Evolutionary conservation across 2,888 invertebrate species (phyloP), one percentile per base, ranked within the genome.

Genomic region (Desoria tigrina): DNA sequence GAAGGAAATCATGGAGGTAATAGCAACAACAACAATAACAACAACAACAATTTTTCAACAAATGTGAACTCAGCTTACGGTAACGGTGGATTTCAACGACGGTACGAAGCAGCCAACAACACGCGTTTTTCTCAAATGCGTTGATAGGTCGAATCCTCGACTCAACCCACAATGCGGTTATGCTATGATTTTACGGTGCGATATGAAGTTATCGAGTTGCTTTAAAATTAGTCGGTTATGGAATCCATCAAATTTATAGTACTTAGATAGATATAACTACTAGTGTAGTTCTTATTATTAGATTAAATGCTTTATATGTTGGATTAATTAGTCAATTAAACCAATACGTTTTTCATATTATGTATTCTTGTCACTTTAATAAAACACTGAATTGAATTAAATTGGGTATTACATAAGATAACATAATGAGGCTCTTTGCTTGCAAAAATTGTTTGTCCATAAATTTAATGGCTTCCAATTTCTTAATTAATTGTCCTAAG

Each of bases 161-260:
- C 45, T 45, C 45, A 45, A 45, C 45, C 45, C 45, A 18, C n/a
- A 18, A 45, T 45, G 21, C 45, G 45, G 45, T 45, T 6, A 45
- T 45, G 45, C 45, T 45, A 45, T 45, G 21, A 45, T 45, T 45
- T 45, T 45, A 45, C 45, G 45, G 45, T 45, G 45, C 45, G 45
- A 45, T 32, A 32, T 45, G 45, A 21, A 45, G 45, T 45, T 45
- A 45, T 7, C 45, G 45, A 21, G 45, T 45, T 45, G 45, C 39
- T 45, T 45, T 45, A 45, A 32, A 32, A 16, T 45, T 45, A 6
- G 45, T 45, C 21, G 16, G 16, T 21, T 45, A 21, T 45, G 9
- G 16, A 18, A 45, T 45, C 45, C 45, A 32, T 32, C 45, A 21
- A 6, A 21, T 45, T 16, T 45, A 18, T 45, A 45, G 45, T 45